Conservation (phyloP, 2,113 vertebrate genomes). For the Heliornis fulica region DNA sequence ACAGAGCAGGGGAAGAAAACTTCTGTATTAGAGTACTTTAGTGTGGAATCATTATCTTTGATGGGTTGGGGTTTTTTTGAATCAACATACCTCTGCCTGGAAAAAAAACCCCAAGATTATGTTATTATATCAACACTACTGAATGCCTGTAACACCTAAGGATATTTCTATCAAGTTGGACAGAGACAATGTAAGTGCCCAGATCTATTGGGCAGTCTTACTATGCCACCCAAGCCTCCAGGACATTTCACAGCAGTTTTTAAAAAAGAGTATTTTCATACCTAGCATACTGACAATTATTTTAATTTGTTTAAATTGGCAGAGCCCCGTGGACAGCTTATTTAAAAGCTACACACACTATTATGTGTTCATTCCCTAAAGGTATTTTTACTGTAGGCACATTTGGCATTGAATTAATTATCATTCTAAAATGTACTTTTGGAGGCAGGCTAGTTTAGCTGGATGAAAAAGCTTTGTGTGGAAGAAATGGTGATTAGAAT, state of each 20-base stretch:
- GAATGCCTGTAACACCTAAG: background rate
- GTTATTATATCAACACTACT: background rate
- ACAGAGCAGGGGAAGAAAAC: background rate
- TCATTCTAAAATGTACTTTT: conserved; percentile 51
- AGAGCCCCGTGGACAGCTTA: conserved; percentile 54
- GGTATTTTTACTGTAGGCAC: conserved; percentile 64
- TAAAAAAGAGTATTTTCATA: conserved; percentile 55
- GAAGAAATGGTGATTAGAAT: conserved; percentile 57
- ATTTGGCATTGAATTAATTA: conserved; percentile 67
- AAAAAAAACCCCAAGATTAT: background rate
- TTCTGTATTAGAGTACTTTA: background rate
- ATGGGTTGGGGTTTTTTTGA: background rate
- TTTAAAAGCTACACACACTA: conserved; percentile 61
- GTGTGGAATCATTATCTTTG: background rate
- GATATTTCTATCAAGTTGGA: conserved; percentile 2
- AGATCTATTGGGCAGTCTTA: background rate
- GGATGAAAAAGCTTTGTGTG: conserved; percentile 44
- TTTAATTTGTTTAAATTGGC: conserved; percentile 68
- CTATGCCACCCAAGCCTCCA: conserved; percentile 14
- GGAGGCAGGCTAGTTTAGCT: conserved; percentile 47
- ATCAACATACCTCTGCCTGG: background rate
- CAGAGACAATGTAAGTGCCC: background rate
- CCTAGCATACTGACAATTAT: conserved; percentile 60
- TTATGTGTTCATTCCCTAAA: conserved; percentile 65
- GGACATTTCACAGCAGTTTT: conserved; percentile 29